A percentile compares a stretch with the other conserved stretches of the same genome.
Evolutionary conservation across 2,888 invertebrate genomes (phyloP).

Genomic region (Hipparchia semele): DNA sequence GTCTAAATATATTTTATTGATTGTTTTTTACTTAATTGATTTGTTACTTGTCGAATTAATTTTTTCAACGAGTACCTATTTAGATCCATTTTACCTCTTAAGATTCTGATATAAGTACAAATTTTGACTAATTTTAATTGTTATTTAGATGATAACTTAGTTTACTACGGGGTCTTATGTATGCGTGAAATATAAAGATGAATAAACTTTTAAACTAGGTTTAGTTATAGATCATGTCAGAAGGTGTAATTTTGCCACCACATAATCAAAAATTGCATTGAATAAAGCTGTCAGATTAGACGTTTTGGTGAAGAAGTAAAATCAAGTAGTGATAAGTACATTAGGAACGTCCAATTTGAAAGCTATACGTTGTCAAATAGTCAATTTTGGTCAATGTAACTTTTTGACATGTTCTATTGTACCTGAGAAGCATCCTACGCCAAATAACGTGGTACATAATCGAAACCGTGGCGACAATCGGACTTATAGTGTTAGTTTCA

Average conservation of each 20-base stretch:
- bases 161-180: slow-evolving; percentile 56
- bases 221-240: slow-evolving; percentile 67
- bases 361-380: neutral
- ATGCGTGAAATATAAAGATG: slow-evolving; percentile 53
- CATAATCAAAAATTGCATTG: neutral
- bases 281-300: neutral
- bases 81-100: slow-evolving; percentile 63
- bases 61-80: slow-evolving; percentile 53
- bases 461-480: slow-evolving; percentile 63
- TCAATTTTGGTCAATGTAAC: slow-evolving; percentile 7
- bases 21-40: slow-evolving; percentile 68
- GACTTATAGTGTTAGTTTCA: slow-evolving; percentile 31
- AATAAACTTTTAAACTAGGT: slow-evolving; percentile 55
- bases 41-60: slow-evolving; percentile 68
- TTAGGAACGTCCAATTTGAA: neutral
- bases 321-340: neutral
- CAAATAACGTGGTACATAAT: slow-evolving; percentile 59
- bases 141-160: slow-evolving; percentile 74
- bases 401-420: slow-evolving; percentile 70
- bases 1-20: slow-evolving; percentile 79
- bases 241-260: slow-evolving; percentile 38
- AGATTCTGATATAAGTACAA: slow-evolving; percentile 81
- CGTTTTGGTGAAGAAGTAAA: neutral
- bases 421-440: slow-evolving; percentile 67
- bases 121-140: slow-evolving; percentile 80